A percentile compares a stretch with the other conserved stretches of the same genome.
Evolutionary conservation across 2,797 vertebrate genomes (phyloP).

Genomic region (Acipenser oxyrinchus): DNA sequence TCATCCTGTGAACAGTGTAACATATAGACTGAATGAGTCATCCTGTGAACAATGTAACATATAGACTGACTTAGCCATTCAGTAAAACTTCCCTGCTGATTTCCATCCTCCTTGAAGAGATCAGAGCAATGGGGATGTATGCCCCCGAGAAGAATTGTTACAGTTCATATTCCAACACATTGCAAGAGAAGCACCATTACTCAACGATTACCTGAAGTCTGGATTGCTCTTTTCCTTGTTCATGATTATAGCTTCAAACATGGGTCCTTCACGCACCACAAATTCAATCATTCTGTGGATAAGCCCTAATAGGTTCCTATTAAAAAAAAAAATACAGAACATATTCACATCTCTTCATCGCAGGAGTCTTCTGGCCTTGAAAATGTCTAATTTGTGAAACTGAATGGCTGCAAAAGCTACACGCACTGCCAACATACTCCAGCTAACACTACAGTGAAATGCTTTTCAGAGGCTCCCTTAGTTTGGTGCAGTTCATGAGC

Average conservation of each 20-base stretch:
- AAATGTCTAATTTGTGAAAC: neutral
- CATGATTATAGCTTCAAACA: slow-evolving; percentile 76
- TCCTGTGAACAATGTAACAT: too few species aligned
- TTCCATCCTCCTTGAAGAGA: too few species aligned
- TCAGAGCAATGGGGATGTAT: too few species aligned
- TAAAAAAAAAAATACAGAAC: slow-evolving; percentile 20
- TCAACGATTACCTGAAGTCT: slow-evolving; percentile 53
- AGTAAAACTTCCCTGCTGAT: too few species aligned
- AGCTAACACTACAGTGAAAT: neutral
- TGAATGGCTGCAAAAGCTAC: slow-evolving; percentile 3
- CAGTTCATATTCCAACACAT: neutral
- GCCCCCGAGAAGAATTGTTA: too few species aligned
- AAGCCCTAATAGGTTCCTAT: slow-evolving; percentile 64
- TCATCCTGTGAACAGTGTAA: too few species aligned
- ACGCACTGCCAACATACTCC: too few species aligned
- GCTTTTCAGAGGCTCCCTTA: slow-evolving; percentile 10
- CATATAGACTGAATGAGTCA: too few species aligned
- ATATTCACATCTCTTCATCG: neutral
- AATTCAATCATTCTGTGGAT: slow-evolving; percentile 78
- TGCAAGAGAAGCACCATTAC: too few species aligned
- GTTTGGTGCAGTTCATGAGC: slow-evolving; percentile 5
- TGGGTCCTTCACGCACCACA: slow-evolving; percentile 73
- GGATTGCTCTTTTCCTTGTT: slow-evolving; percentile 68
- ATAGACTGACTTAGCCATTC: too few species aligned
- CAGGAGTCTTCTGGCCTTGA: neutral